These are phyloP conservation scores for Molothrus aeneus DNA, from an alignment of 2,797 vertebrate species.

Conservation along the genomic window DNA sequence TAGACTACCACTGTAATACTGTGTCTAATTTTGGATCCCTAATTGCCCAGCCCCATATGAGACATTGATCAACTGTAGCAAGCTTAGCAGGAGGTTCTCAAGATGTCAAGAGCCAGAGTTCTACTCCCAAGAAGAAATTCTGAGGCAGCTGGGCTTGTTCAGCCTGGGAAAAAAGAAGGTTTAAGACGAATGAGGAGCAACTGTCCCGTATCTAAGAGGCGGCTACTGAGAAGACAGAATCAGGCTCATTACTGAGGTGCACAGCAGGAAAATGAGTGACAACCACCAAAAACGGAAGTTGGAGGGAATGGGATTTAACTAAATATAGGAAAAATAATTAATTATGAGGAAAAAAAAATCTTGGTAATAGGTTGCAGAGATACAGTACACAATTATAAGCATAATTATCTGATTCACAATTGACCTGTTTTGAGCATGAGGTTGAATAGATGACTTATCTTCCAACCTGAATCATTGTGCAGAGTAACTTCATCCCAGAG, in stretches of 20 bases:
- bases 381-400: neutral
- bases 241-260: neutral
- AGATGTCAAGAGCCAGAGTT: neutral
- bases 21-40: neutral
- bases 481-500: neutral
- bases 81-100: neutral
- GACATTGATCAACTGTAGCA: neutral
- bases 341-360: neutral
- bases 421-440: neutral
- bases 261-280: neutral
- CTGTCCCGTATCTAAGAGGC: neutral
- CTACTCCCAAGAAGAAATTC: neutral
- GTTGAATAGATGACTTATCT: neutral
- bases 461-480: neutral
- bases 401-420: neutral
- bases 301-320: neutral
- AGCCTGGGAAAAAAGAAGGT: neutral
- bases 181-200: neutral
- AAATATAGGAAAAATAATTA: neutral
- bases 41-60: neutral
- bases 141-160: neutral
- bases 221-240: neutral
- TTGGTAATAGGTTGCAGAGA: neutral
- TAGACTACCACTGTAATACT: neutral
- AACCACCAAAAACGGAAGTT: neutral